Conservation (phyloP, 1,140 invertebrate genomes). For the Thaumatotibia leucotreta region DNA sequence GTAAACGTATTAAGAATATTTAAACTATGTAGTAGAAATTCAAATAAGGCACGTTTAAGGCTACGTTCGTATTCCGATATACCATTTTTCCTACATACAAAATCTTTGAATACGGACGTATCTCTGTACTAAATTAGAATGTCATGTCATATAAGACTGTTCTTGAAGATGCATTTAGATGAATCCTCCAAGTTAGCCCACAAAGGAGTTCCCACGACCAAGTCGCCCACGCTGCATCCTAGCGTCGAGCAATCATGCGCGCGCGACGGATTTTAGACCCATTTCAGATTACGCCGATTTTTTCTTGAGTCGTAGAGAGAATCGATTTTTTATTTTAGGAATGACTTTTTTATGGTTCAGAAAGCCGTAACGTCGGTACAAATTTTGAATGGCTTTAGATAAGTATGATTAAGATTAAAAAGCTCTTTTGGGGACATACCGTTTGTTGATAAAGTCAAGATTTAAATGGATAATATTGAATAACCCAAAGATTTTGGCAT, state of each 20-base stretch:
- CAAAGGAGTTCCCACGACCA: slow-evolving; percentile 28
- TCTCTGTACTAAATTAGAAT: neutral
- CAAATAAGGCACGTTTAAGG: too few relatives aligned
- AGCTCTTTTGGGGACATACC: neutral
- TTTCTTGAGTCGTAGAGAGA: neutral
- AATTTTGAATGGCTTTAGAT: neutral
- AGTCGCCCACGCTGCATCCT: slow-evolving; percentile 24
- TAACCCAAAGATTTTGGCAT: neutral
- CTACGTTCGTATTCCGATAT: too few relatives aligned
- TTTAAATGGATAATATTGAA: too few relatives aligned
- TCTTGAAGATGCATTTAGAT: slow-evolving; percentile 19
- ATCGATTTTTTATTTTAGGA: neutral
- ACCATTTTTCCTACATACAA: too few relatives aligned
- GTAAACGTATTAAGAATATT: too few relatives aligned
- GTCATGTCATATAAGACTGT: neutral
- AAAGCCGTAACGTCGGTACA: neutral
- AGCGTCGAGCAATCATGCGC: neutral
- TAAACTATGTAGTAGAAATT: too few relatives aligned
- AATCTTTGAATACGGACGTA: too few relatives aligned
- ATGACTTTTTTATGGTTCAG: neutral
- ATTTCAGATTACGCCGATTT: neutral
- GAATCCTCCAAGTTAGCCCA: slow-evolving; percentile 15
- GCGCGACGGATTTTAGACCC: neutral
- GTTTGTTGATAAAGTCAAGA: neutral
- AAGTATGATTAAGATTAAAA: neutral